Evolutionary conservation across 2,797 vertebrate genomes (phyloP).

Genomic region (Vireo griseus): DNA sequence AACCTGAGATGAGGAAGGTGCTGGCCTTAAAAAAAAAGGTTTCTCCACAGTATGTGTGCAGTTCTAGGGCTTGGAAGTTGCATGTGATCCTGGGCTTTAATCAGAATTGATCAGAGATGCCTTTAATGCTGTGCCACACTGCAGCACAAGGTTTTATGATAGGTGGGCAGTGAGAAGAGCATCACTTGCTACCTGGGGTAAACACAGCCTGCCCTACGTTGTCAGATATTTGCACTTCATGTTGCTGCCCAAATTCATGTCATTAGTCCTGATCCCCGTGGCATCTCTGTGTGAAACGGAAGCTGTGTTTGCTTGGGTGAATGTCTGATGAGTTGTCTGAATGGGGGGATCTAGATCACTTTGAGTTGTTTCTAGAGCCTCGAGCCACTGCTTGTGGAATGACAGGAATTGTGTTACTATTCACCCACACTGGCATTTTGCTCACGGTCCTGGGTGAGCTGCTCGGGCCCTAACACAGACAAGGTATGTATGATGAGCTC

Average conservation of each 20-base stretch:
- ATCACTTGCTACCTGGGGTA: background rate
- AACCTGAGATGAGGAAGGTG: background rate
- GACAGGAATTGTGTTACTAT: background rate
- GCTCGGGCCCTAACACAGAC: background rate
- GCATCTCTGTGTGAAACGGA: background rate
- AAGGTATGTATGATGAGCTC: background rate
- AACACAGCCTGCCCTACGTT: background rate
- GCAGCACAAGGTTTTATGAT: background rate
- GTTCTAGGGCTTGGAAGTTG: background rate
- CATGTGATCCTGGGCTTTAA: background rate
- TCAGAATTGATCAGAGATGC: background rate
- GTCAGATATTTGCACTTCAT: background rate
- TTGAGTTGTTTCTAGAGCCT: background rate
- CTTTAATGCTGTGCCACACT: background rate
- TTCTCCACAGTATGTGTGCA: background rate
- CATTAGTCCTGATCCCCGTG: background rate
- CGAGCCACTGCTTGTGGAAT: fast-evolving
- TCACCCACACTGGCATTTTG: background rate
- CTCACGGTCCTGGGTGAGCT: fast-evolving
- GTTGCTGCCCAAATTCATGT: fast-evolving
- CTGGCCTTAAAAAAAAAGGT: background rate
- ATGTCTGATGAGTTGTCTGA: background rate
- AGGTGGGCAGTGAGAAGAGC: background rate
- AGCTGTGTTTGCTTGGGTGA: background rate
- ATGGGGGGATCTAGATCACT: fast-evolving